phyloP scores from a whole-genome alignment of 2,797 vertebrate species.

The Eospalax fontanierii region DNA sequence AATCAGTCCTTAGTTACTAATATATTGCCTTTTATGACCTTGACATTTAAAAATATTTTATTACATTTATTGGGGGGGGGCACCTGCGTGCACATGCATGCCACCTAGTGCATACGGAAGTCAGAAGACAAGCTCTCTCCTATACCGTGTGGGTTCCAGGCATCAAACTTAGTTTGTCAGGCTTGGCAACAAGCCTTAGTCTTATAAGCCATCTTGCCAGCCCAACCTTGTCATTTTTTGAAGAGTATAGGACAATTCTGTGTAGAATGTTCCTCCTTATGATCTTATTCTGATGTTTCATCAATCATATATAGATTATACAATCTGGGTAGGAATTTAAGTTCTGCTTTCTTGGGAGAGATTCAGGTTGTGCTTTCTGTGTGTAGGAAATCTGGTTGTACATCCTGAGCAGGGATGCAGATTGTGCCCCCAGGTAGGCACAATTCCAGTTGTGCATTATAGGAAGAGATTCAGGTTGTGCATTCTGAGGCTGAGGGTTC shows the following conservation, averaged over 20 bases:
- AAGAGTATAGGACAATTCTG: background rate
- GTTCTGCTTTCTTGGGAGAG: background rate
- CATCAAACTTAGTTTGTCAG: background rate
- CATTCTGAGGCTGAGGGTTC: background rate
- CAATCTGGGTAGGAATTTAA: background rate
- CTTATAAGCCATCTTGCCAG: background rate
- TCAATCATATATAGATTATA: background rate
- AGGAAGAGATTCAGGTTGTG: background rate
- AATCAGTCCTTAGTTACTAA: background rate
- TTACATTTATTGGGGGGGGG: background rate
- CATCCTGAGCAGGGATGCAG: background rate
- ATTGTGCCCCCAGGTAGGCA: background rate
- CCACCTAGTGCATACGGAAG: background rate
- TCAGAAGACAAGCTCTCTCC: background rate
- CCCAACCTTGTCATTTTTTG: background rate
- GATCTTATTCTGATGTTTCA: background rate
- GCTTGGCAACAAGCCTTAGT: background rate
- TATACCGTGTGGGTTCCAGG: background rate
- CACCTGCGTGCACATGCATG: background rate
- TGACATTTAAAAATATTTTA: background rate
- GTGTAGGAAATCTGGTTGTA: background rate
- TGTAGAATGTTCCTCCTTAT: background rate
- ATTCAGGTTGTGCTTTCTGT: background rate
- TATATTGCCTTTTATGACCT: background rate
- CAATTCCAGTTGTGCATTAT: background rate